Conservation (phyloP, 2,113 vertebrate genomes). For the Tenrec ecaudatus region DNA sequence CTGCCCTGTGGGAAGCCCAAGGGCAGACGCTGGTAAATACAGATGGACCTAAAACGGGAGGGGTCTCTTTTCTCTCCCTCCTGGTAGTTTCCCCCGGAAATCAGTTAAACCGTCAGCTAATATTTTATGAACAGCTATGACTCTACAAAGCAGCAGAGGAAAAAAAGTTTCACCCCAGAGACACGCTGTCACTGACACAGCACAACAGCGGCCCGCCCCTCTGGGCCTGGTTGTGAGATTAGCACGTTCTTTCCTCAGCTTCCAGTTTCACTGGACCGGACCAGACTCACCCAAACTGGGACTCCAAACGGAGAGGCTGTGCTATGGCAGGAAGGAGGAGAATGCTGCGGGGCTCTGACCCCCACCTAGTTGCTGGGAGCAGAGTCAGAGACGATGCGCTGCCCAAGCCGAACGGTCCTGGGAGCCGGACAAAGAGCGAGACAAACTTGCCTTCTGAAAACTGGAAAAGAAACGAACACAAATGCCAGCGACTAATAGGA, state of each 20-base stretch:
- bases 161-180: background rate
- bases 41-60: background rate
- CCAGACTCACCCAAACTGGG: background rate
- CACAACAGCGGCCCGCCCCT: background rate
- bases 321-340: background rate
- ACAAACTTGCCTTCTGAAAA: background rate
- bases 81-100: background rate
- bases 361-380: background rate
- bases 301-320: background rate
- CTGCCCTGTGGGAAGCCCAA: background rate
- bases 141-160: background rate
- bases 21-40: background rate
- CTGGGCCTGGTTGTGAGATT: background rate
- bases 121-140: background rate
- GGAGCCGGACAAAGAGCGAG: background rate
- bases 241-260: background rate
- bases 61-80: background rate
- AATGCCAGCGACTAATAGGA: background rate
- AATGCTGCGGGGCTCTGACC: background rate
- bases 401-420: background rate
- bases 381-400: background rate
- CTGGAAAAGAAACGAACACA: background rate
- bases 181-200: background rate
- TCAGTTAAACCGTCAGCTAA: constrained; percentile 44
- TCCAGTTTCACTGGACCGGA: background rate